Percentiles rank a stretch among this genome's conserved stretches.
These are phyloP conservation scores for Struthidea cinerea DNA, from an alignment of 2,113 vertebrate species.

Conservation along the genomic window DNA sequence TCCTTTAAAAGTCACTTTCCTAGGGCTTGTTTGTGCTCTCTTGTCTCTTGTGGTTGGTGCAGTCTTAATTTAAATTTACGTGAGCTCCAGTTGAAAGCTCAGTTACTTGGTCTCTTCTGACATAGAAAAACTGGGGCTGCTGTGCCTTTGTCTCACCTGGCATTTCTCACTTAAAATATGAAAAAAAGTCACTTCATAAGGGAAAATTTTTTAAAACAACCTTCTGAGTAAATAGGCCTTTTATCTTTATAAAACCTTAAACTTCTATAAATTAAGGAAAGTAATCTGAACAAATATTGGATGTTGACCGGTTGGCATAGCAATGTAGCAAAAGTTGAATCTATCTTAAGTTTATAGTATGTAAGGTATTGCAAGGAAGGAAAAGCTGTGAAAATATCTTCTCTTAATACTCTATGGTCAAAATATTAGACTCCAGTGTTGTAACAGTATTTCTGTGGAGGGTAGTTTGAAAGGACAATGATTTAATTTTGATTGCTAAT, in stretches of 20 bases:
- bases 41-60: neutral
- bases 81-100: neutral
- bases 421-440: neutral
- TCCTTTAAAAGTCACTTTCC: neutral
- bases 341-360: neutral
- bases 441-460: neutral
- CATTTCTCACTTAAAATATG: neutral
- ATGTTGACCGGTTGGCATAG: neutral
- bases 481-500: neutral
- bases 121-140: neutral
- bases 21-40: neutral
- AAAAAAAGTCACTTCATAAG: neutral
- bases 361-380: neutral
- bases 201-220: neutral
- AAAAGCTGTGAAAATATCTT: neutral
- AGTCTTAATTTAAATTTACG: neutral
- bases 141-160: neutral
- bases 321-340: neutral
- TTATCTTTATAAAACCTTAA: neutral
- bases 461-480: neutral
- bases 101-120: neutral
- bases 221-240: neutral
- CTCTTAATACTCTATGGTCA: neutral
- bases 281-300: neutral
- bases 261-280: neutral